Evolutionary conservation across 2,888 invertebrate species (phyloP).

Genomic region (Eupithecia pulchellata): DNA sequence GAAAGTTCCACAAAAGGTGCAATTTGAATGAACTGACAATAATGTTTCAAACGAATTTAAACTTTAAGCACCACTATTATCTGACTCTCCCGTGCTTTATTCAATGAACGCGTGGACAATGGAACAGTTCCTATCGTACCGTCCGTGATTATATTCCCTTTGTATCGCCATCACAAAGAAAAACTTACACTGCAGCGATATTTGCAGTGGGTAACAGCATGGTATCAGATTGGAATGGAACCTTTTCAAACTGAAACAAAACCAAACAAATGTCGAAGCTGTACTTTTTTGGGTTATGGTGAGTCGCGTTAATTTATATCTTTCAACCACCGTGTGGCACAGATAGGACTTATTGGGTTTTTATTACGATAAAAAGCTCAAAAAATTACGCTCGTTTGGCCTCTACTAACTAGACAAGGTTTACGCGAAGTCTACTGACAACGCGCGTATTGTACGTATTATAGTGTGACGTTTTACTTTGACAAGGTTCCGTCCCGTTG

Average conservation of each 20-base stretch:
- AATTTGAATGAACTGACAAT: not conserved
- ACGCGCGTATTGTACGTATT: no score
- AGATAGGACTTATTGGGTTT: no score
- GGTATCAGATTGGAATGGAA: not conserved
- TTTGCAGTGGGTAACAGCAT: no score
- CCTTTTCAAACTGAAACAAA: not conserved
- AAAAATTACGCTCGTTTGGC: no score
- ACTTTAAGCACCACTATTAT: not conserved
- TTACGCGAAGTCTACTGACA: no score
- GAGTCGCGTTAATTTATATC: no score
- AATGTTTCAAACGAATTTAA: not conserved
- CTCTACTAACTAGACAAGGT: no score
- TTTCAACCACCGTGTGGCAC: no score
- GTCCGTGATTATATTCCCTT: slow-evolving; percentile 9
- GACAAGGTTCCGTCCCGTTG: not conserved
- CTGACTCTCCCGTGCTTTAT: not conserved
- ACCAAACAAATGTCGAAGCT: no score
- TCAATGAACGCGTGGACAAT: slow-evolving; percentile 1
- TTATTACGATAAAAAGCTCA: no score
- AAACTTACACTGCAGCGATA: slow-evolving; percentile 20
- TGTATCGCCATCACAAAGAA: slow-evolving; percentile 23
- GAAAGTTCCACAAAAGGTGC: not conserved
- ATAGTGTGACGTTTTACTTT: not conserved
- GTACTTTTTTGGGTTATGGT: no score
- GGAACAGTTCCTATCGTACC: slow-evolving; percentile 1